A percentile compares a stretch with the other conserved stretches of the same genome.
These are phyloP conservation scores for Recurvirostra avosetta DNA, from an alignment of 2,113 vertebrate genomes.

Conservation along the genomic window DNA sequence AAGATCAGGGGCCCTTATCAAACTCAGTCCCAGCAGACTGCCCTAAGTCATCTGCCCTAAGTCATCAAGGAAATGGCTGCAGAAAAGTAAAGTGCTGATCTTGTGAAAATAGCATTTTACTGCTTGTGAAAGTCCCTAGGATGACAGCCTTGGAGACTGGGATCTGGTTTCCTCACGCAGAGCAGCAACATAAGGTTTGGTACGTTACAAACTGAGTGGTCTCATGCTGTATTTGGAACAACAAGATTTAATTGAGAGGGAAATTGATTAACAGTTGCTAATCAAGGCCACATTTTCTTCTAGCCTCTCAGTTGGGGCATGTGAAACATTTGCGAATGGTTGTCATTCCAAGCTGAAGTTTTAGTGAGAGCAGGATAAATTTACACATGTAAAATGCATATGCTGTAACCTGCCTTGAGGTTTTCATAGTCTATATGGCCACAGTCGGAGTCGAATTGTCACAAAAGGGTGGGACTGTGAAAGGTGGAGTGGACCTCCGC, in stretches of 20 bases:
- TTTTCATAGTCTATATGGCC: neutral
- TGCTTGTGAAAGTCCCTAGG: neutral
- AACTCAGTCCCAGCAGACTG: neutral
- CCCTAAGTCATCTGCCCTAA: neutral
- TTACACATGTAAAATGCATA: neutral
- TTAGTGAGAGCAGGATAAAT: neutral
- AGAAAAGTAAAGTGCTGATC: slow-evolving; percentile 14
- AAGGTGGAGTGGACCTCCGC: neutral
- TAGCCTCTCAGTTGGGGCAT: neutral
- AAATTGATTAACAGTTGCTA: slow-evolving; percentile 32
- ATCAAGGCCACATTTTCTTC: slow-evolving; percentile 31
- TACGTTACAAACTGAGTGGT: neutral
- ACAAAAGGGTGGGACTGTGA: neutral
- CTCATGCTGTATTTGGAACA: neutral
- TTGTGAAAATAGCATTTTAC: slow-evolving; percentile 1
- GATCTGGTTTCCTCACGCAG: neutral
- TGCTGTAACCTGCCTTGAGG: neutral
- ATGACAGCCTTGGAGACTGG: neutral
- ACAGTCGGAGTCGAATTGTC: neutral
- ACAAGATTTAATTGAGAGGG: slow-evolving; percentile 13
- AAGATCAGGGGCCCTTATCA: neutral
- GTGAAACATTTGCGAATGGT: neutral
- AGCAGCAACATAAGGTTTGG: neutral
- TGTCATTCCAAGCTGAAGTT: slow-evolving; percentile 3
- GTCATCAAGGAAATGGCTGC: neutral